Evolutionary conservation across 2,797 vertebrate species (phyloP).

Genomic region (Simalia tracyae): DNA sequence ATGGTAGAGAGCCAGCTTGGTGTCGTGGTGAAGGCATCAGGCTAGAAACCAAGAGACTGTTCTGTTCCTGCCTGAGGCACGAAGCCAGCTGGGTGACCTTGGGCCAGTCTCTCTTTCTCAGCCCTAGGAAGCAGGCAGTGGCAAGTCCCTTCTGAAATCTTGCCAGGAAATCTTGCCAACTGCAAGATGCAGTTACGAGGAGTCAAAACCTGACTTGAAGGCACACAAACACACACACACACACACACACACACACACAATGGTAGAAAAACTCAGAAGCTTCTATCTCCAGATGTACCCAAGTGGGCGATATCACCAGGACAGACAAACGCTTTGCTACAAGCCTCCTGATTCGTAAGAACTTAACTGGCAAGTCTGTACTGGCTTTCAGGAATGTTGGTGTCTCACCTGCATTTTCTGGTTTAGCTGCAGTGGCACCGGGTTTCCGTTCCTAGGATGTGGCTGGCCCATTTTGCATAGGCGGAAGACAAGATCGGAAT

Average conservation of each 20-base stretch:
- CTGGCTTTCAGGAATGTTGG: conserved; percentile 7
- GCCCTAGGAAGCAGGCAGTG: neutral
- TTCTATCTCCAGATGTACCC: neutral
- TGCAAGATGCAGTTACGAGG: neutral
- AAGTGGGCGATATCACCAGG: neutral
- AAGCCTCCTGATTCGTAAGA: neutral
- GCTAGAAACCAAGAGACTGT: neutral
- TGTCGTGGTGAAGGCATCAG: neutral
- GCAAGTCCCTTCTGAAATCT: neutral
- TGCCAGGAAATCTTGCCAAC: neutral
- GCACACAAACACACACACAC: neutral
- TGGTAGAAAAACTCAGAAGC: neutral
- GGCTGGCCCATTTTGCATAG: neutral
- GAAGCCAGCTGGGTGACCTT: neutral
- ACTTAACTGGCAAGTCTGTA: neutral
- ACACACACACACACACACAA: neutral
- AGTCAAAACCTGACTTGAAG: neutral
- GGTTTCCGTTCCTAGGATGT: neutral
- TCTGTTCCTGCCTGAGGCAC: neutral
- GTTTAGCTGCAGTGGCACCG: neutral
- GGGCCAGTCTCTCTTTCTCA: neutral
- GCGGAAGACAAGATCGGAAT: neutral
- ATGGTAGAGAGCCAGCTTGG: neutral
- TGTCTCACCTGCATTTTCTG: neutral
- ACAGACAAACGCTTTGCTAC: neutral